Conservation (phyloP, 2,113 vertebrate species). For the Dromiciops gliroides region DNA sequence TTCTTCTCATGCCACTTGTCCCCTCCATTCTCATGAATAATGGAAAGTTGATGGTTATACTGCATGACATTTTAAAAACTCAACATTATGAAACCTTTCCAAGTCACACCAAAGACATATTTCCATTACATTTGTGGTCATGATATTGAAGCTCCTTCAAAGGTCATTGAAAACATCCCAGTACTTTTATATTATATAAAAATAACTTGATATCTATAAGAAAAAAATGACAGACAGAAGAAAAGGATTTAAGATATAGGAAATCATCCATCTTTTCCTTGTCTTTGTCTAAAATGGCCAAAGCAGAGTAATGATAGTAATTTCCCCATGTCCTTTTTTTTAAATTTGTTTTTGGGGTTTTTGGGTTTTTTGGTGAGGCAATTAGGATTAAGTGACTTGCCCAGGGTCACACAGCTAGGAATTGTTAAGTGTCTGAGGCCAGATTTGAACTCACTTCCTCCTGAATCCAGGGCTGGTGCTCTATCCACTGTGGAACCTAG, state of each 20-base stretch:
- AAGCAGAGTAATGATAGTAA: not conserved
- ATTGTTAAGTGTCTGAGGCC: too few species aligned
- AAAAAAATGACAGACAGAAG: slow-evolving; percentile 11
- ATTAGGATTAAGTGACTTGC: too few species aligned
- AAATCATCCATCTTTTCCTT: not conserved
- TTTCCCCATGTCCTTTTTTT: slow-evolving; percentile 27
- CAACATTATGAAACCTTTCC: not conserved
- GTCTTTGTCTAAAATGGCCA: slow-evolving; percentile 34
- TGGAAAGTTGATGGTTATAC: not conserved
- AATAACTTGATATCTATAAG: slow-evolving; percentile 26
- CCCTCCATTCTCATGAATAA: not conserved
- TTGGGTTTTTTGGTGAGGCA: too few species aligned
- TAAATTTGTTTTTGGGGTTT: too few species aligned
- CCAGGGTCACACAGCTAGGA: too few species aligned
- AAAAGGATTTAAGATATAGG: not conserved
- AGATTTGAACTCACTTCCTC: too few species aligned
- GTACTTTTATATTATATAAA: slow-evolving; percentile 26
- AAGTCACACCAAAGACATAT: not conserved
- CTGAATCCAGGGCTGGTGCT: too few species aligned
- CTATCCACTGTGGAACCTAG: too few species aligned
- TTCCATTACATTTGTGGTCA: slow-evolving; percentile 14
- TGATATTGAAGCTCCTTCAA: slow-evolving; percentile 27
- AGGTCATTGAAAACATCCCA: slow-evolving; percentile 14
- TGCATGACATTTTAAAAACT: not conserved
- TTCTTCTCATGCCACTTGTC: not conserved